Evolutionary conservation across 1,140 invertebrate genomes (phyloP).

Genomic region (Maniola jurtina): DNA sequence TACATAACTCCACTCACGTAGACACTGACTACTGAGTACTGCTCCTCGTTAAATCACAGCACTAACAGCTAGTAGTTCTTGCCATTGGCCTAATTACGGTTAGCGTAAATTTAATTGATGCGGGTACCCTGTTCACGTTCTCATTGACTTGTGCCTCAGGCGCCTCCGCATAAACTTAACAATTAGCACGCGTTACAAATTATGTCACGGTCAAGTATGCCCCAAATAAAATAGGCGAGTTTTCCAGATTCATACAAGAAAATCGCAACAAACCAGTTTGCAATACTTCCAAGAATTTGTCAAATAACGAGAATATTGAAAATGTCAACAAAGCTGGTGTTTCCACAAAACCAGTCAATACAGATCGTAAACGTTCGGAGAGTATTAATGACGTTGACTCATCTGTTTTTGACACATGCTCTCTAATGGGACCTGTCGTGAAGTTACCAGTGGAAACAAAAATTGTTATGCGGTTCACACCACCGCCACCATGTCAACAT

Average conservation of each 20-base stretch:
- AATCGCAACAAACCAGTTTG: conserved; percentile 25
- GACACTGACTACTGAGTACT: neutral
- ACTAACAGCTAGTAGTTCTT: conserved; percentile 3
- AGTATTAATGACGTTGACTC: conserved; percentile 28
- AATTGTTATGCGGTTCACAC: conserved; percentile 57
- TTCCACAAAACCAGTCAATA: conserved; percentile 22
- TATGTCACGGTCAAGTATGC: conserved; percentile 16
- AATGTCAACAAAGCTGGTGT: conserved; percentile 22
- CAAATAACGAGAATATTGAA: conserved; percentile 27
- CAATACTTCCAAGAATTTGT: conserved; percentile 22
- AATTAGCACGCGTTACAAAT: conserved; percentile 15
- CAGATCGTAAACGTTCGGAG: conserved; percentile 18
- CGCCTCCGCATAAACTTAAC: conserved; percentile 2
- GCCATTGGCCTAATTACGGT: conserved; percentile 17
- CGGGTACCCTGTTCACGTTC: conserved; percentile 13
- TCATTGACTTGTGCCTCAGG: conserved; percentile 8
- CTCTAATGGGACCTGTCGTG: conserved; percentile 48
- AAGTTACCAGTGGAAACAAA: conserved; percentile 57
- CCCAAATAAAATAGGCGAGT: neutral
- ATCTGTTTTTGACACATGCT: conserved; percentile 32
- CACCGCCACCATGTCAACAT: conserved; percentile 23
- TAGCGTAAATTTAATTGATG: conserved; percentile 22
- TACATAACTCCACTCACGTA: conserved; percentile 1
- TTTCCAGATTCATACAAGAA: conserved; percentile 35
- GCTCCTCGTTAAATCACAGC: conserved; percentile 11